Evolutionary conservation across 2,888 invertebrate genomes (phyloP).

Genomic region (Lottia scabra): DNA sequence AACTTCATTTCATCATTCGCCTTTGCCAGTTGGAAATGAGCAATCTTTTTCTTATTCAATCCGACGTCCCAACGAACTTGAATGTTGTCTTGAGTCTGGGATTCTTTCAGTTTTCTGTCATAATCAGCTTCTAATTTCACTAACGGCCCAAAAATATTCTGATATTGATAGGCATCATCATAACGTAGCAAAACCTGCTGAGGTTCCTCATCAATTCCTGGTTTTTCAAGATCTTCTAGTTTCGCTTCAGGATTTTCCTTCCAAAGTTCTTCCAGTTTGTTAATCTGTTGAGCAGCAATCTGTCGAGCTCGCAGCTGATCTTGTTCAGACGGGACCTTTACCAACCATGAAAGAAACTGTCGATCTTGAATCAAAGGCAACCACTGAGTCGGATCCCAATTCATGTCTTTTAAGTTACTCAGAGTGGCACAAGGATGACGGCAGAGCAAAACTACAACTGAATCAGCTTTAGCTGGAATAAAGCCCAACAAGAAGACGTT

Average conservation of each 20-base stretch:
- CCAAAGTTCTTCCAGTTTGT: slow-evolving; percentile 98
- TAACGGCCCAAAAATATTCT: slow-evolving; percentile 96
- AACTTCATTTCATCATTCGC: slow-evolving; percentile 97
- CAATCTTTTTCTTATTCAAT: slow-evolving; percentile 96
- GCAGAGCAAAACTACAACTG: slow-evolving; percentile 95
- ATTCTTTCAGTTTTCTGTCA: slow-evolving; percentile 96
- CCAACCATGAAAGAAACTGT: slow-evolving; percentile 95
- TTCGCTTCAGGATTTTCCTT: slow-evolving; percentile 98
- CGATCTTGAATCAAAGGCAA: slow-evolving; percentile 97
- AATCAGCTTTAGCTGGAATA: slow-evolving; percentile 98
- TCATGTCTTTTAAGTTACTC: slow-evolving; percentile 97
- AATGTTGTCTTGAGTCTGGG: slow-evolving; percentile 97
- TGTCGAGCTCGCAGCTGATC: slow-evolving; percentile 96
- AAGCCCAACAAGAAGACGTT: slow-evolving; percentile 99
- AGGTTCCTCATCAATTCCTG: slow-evolving; percentile 97
- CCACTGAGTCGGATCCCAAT: slow-evolving; percentile 99
- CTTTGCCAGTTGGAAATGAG: slow-evolving; percentile 96
- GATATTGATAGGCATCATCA: slow-evolving; percentile 99
- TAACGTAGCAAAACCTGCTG: slow-evolving; percentile 88
- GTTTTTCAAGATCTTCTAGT: slow-evolving; percentile 97
- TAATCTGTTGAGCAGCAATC: slow-evolving; percentile 96
- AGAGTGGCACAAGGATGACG: slow-evolving; percentile 98
- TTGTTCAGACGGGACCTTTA: slow-evolving; percentile 89
- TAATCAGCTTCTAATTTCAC: slow-evolving; percentile 98
- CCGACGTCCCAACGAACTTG: slow-evolving; percentile 99